phyloP scores from a whole-genome alignment of 2,797 vertebrate genomes.

The Nyctibius grandis region DNA sequence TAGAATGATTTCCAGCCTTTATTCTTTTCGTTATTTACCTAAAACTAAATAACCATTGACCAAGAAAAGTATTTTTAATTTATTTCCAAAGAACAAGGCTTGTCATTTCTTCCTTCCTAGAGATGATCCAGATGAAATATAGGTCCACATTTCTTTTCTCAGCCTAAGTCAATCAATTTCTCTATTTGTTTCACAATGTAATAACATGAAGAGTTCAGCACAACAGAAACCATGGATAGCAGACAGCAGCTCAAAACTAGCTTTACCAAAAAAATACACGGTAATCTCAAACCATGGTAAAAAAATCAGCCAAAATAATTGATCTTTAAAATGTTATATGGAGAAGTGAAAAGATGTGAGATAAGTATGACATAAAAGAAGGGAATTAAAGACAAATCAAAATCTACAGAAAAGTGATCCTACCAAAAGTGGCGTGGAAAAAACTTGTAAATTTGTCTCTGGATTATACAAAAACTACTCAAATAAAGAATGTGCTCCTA shows the following conservation, averaged over 20 bases:
- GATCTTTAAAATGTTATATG: background rate
- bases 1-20: background rate
- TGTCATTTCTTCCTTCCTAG: background rate
- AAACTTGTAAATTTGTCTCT: background rate
- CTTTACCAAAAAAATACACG: background rate
- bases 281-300: background rate
- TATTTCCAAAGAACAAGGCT: background rate
- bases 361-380: background rate
- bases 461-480: background rate
- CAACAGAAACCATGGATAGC: background rate
- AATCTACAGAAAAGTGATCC: background rate
- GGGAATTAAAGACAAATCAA: background rate
- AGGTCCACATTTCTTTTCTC: background rate
- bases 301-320: background rate
- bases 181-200: background rate
- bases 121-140: background rate
- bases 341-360: background rate
- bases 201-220: background rate
- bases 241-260: background rate
- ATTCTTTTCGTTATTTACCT: background rate
- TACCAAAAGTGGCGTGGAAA: background rate
- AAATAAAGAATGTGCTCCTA: background rate
- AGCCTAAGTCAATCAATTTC: background rate
- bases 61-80: background rate
- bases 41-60: background rate